Evolutionary conservation across 1,140 invertebrate genomes (phyloP).

Genomic region (Meloidogyne exigua): DNA sequence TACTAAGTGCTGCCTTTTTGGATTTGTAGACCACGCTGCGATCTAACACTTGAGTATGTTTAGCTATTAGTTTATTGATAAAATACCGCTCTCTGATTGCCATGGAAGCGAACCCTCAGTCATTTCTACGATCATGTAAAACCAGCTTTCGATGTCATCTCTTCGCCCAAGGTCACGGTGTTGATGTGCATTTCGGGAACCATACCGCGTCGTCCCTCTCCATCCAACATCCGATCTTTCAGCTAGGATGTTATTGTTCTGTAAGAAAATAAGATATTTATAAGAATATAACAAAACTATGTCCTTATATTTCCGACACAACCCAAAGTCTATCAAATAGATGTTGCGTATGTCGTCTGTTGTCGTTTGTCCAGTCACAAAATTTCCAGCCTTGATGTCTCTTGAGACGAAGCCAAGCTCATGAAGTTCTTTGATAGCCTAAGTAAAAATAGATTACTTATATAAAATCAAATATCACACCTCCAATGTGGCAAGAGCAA

Average conservation of each 20-base stretch:
- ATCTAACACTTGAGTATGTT: slow-evolving; percentile 1
- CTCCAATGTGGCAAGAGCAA: slow-evolving; percentile 47
- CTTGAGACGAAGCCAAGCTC: slow-evolving; percentile 41
- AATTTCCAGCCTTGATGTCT: slow-evolving; percentile 53
- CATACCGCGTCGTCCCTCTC: slow-evolving; percentile 89
- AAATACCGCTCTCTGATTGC: slow-evolving; percentile 12
- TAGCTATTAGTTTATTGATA: not conserved
- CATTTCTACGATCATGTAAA: slow-evolving; percentile 54
- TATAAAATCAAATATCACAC: not conserved
- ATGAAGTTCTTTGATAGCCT: slow-evolving; percentile 51
- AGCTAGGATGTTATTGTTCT: slow-evolving; percentile 65
- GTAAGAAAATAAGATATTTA: slow-evolving; percentile 79
- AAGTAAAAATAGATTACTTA: not conserved
- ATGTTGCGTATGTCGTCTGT: slow-evolving; percentile 29
- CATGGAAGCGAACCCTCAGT: slow-evolving; percentile 49
- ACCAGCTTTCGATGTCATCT: slow-evolving; percentile 46
- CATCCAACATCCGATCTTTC: slow-evolving; percentile 48
- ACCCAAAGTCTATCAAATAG: slow-evolving; percentile 87
- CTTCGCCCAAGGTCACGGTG: slow-evolving; percentile 72
- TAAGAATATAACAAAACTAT: not conserved
- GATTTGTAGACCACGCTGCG: not conserved
- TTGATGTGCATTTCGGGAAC: slow-evolving; percentile 96
- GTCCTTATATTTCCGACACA: slow-evolving; percentile 84
- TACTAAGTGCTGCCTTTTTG: not conserved
- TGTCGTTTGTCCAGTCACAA: slow-evolving; percentile 41